A percentile compares a stretch with the other conserved stretches of the same genome.
These are phyloP conservation scores for Diaperis boleti DNA, from an alignment of 2,888 invertebrate species.

Conservation along the genomic window DNA sequence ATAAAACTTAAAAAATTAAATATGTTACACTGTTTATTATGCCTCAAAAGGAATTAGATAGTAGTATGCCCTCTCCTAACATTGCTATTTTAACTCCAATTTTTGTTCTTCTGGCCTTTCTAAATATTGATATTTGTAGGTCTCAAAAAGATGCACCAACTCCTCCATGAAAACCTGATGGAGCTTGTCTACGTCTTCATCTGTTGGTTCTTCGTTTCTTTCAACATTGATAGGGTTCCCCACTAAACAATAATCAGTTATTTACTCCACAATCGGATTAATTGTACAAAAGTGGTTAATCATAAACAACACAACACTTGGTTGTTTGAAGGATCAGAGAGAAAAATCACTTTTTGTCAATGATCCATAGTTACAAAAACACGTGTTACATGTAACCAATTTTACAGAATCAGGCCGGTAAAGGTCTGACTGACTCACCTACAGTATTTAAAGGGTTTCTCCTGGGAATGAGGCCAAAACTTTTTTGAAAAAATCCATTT, in stretches of 20 bases:
- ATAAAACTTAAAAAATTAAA: neutral
- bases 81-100: constrained; percentile 17
- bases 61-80: too few relatives aligned
- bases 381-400: too few relatives aligned
- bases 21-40: neutral
- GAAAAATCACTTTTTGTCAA: too few relatives aligned
- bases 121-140: constrained; percentile 84
- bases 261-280: too few relatives aligned
- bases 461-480: constrained; percentile 86
- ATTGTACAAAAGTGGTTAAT: too few relatives aligned
- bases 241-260: constrained; percentile 83
- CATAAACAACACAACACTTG: too few relatives aligned
- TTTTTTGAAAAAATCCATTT: constrained; percentile 92
- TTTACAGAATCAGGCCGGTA: too few relatives aligned
- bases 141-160: constrained; percentile 82
- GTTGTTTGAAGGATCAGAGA: too few relatives aligned
- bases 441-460: constrained; percentile 86
- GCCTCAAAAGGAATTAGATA: neutral
- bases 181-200: constrained; percentile 80
- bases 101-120: constrained; percentile 69
- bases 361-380: too few relatives aligned
- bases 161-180: constrained; percentile 81
- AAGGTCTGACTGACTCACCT: too few relatives aligned
- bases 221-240: constrained; percentile 86
- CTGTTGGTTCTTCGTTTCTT: constrained; percentile 77